Percentiles rank a stretch among this genome's conserved stretches.
Evolutionary conservation across 2,888 invertebrate genomes (phyloP).

Genomic region (Blastobasis lacticolella): DNA sequence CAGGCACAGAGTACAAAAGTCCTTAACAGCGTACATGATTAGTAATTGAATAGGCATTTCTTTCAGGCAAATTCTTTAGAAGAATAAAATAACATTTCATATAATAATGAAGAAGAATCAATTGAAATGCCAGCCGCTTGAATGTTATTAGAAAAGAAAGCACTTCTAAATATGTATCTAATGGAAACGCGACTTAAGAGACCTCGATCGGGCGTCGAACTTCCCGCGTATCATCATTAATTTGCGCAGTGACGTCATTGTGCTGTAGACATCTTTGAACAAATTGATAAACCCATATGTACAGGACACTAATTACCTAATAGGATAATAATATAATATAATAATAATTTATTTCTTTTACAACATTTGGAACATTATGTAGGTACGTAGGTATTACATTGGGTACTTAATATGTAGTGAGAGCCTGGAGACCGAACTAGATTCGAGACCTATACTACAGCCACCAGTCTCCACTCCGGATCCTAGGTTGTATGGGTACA

Average conservation of each 20-base stretch:
- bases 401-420: background rate
- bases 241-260: slow-evolving; percentile 12
- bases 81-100: too few species aligned
- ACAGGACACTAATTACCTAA: slow-evolving; percentile 1
- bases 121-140: too few species aligned
- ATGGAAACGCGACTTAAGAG: slow-evolving; percentile 9
- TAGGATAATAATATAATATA: background rate
- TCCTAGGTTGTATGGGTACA: too few species aligned
- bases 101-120: too few species aligned
- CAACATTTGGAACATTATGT: background rate
- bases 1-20: too few species aligned
- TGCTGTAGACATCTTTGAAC: slow-evolving; percentile 10
- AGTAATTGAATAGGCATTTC: too few species aligned
- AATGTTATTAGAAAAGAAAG: too few species aligned
- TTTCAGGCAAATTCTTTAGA: too few species aligned
- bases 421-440: background rate
- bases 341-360: background rate
- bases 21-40: too few species aligned
- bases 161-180: background rate
- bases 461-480: too few species aligned
- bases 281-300: slow-evolving; percentile 15
- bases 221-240: slow-evolving; percentile 18
- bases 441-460: too few species aligned
- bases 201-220: slow-evolving; percentile 29
- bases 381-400: too few species aligned